Evolutionary conservation across 2,797 vertebrate genomes (phyloP).

Genomic region (Crenuchus spilurus): DNA sequence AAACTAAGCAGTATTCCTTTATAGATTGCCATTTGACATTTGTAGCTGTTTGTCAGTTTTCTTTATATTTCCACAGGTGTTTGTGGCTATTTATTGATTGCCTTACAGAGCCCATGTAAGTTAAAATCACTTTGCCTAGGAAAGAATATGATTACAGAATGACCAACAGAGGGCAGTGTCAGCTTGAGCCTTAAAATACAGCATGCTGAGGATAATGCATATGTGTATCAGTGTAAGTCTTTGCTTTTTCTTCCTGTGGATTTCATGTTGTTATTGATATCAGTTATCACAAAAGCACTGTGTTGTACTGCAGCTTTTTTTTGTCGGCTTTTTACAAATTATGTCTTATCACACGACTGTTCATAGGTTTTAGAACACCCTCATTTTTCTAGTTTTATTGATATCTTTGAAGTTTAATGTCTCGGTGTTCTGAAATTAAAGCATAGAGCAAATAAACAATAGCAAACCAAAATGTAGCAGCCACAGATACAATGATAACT

Average conservation of each 20-base stretch:
- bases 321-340: not conserved
- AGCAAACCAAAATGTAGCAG: no score
- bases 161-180: conserved; percentile 32
- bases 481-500: no score
- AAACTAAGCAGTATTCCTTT: not conserved
- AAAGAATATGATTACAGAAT: not conserved
- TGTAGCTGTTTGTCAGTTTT: not conserved
- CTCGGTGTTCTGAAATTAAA: no score
- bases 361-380: no score
- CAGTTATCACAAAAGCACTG: not conserved
- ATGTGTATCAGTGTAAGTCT: not conserved
- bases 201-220: not conserved
- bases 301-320: not conserved
- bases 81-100: not conserved
- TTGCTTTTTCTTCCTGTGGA: no score
- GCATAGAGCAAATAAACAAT: no score
- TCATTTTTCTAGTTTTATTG: no score
- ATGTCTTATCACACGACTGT: not conserved
- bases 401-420: no score
- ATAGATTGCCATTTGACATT: not conserved
- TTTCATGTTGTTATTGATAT: not conserved
- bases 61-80: not conserved
- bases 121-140: not conserved
- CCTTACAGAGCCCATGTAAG: not conserved
- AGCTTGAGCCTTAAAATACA: not conserved